These are phyloP conservation scores for Myotis findleyi DNA, from an alignment of 2,797 vertebrate species.

Conservation along the genomic window DNA sequence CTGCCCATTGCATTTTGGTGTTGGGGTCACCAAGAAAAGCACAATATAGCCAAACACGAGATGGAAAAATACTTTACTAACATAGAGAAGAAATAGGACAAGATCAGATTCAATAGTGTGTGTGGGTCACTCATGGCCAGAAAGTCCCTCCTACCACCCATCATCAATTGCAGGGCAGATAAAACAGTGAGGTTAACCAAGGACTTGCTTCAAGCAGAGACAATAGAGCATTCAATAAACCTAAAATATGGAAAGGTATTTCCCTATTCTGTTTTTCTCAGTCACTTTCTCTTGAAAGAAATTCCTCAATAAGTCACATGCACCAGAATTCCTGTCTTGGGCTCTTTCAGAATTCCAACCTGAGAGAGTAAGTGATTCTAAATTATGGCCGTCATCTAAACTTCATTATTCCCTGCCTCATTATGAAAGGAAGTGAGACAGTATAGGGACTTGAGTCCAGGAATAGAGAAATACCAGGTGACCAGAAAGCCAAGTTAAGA, in stretches of 20 bases:
- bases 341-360: not conserved
- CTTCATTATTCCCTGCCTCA: not conserved
- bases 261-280: not conserved
- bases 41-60: not conserved
- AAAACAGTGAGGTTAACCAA: not conserved
- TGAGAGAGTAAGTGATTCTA: not conserved
- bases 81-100: not conserved
- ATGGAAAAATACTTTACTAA: not conserved
- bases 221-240: not conserved
- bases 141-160: not conserved
- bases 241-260: not conserved
- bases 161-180: not conserved
- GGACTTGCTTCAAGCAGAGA: not conserved
- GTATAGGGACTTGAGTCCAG: not conserved
- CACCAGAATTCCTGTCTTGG: not conserved
- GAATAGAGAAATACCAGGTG: not conserved
- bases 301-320: not conserved
- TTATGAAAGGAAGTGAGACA: not conserved
- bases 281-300: not conserved
- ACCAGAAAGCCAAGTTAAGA: not conserved
- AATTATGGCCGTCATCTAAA: not conserved
- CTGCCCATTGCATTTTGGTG: not conserved
- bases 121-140: accelerated
- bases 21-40: not conserved
- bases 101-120: not conserved